phyloP scores from a whole-genome alignment of 1,140 invertebrate species.

The Sitodiplosis mosellana region DNA sequence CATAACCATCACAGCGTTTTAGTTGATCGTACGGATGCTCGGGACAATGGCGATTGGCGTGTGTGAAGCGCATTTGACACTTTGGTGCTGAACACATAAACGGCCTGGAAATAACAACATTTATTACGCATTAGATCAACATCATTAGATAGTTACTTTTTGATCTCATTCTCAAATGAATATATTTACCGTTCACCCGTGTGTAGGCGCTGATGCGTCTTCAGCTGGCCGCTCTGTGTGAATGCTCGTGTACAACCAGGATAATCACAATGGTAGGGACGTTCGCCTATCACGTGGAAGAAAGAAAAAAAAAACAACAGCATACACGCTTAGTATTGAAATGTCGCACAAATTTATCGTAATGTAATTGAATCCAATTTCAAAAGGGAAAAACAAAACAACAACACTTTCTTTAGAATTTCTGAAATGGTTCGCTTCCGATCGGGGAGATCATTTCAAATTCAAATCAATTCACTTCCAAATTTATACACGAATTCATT shows the following conservation, averaged over 20 bases:
- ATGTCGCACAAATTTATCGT: too few species aligned
- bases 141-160: neutral
- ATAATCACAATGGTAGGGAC: constrained; percentile 61
- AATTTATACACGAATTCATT: neutral
- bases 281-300: constrained; percentile 39
- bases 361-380: too few species aligned
- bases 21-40: constrained; percentile 39
- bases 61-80: constrained; percentile 54
- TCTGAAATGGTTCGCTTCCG: too few species aligned
- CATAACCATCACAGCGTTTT: constrained; percentile 32
- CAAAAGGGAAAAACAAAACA: too few species aligned
- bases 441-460: neutral
- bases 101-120: too few species aligned
- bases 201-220: constrained; percentile 65
- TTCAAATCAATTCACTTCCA: neutral
- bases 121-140: constrained; percentile 28
- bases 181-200: constrained; percentile 42
- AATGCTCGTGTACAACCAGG: constrained; percentile 57
- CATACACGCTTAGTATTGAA: too few species aligned
- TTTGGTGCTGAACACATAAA: constrained; percentile 51
- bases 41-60: constrained; percentile 60
- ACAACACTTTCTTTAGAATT: too few species aligned
- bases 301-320: constrained; percentile 1
- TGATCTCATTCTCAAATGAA: too few species aligned
- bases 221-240: constrained; percentile 66